These are phyloP conservation scores for Corythoichthys haematopterus DNA, from an alignment of 2,113 vertebrate species.

Conservation along the genomic window DNA sequence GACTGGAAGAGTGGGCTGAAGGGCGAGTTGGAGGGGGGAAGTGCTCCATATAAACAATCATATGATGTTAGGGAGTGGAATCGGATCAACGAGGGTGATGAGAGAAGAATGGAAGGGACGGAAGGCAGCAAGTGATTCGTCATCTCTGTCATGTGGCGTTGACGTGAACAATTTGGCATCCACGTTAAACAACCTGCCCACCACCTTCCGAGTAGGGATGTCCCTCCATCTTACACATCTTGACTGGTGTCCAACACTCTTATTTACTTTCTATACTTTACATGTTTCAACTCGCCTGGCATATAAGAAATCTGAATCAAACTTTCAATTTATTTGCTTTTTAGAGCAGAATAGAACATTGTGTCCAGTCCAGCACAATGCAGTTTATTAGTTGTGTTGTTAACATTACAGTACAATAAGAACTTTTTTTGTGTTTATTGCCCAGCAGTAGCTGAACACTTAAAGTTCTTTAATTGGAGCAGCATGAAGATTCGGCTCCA, in stretches of 20 bases:
- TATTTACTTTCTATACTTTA: conserved; percentile 1
- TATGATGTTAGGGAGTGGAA: conserved; percentile 44
- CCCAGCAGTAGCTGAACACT: background rate
- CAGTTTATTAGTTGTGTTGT: background rate
- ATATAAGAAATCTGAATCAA: conserved; percentile 1
- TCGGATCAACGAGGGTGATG: background rate
- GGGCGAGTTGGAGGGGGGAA: background rate
- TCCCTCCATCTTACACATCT: conserved; percentile 11
- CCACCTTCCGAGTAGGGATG: conserved; percentile 19
- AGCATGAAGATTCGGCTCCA: background rate
- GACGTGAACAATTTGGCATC: conserved; percentile 31
- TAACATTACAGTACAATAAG: background rate
- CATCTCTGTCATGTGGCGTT: conserved; percentile 18
- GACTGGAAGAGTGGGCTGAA: conserved; percentile 22
- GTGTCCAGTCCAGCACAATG: conserved; percentile 26
- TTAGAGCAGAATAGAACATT: conserved; percentile 57
- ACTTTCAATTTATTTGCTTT: conserved; percentile 45
- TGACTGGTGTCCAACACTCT: background rate
- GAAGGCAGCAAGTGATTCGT: conserved; percentile 18
- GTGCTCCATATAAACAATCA: conserved; percentile 37
- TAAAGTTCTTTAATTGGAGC: background rate
- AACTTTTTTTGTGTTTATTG: background rate
- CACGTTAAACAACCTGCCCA: conserved; percentile 26
- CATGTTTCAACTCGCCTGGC: conserved; percentile 1
- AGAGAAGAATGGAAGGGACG: conserved; percentile 19